Percentiles rank a stretch among this genome's conserved stretches.
Conservation (phyloP, 1,140 invertebrate genomes). For the Nasonia longicornis region DNA sequence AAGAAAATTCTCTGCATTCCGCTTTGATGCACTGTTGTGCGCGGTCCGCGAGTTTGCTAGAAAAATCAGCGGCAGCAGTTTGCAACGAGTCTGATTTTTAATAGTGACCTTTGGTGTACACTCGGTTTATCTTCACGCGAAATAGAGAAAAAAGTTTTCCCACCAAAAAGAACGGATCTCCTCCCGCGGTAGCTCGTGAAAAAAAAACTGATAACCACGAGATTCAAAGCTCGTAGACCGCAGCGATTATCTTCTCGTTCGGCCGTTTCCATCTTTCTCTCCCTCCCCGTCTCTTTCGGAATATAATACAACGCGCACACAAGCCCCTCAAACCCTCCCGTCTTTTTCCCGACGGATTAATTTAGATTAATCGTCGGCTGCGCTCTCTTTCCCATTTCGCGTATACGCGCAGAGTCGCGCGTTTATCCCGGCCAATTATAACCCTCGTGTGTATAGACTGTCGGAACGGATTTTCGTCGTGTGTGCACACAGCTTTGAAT, state of each 20-base stretch:
- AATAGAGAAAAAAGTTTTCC: too few species aligned
- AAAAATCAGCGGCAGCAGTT: too few species aligned
- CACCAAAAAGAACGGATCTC: too few species aligned
- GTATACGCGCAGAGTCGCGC: neutral
- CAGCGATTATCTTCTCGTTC: constrained; percentile 26
- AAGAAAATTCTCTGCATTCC: too few species aligned
- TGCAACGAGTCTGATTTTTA: too few species aligned
- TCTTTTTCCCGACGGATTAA: constrained; percentile 31
- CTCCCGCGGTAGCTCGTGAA: too few species aligned
- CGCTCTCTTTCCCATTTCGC: neutral
- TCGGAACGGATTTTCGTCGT: too few species aligned
- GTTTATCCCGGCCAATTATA: neutral
- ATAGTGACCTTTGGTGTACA: too few species aligned
- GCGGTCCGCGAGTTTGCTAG: too few species aligned
- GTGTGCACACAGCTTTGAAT: neutral
- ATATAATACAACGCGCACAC: neutral
- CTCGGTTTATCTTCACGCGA: too few species aligned
- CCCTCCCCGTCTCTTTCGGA: neutral
- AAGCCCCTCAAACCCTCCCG: neutral
- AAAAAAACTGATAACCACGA: neutral
- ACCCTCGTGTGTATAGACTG: too few species aligned
- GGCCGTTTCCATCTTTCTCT: neutral
- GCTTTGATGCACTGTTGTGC: too few species aligned
- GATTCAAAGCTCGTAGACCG: neutral
- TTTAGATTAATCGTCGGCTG: constrained; percentile 39